phyloP scores from a whole-genome alignment of 2,797 vertebrate genomes.

The Etheostoma perlongum region DNA sequence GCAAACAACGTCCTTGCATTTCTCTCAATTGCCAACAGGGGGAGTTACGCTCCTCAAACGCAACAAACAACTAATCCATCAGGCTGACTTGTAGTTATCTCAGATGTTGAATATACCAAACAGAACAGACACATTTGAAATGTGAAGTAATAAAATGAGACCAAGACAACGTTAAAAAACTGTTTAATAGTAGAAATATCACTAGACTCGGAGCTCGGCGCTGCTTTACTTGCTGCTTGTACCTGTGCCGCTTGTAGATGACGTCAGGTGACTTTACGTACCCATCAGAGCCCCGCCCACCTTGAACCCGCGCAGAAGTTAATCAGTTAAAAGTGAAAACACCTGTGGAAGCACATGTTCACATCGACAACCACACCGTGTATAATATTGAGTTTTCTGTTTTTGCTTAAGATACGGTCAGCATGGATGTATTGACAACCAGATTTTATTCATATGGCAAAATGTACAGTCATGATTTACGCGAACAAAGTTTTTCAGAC shows the following conservation, averaged over 20 bases:
- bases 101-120: too few relatives aligned
- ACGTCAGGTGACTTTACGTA: fast-evolving
- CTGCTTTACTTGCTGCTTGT: too few relatives aligned
- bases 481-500: constrained; percentile 83
- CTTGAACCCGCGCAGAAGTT: not conserved
- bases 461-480: constrained; percentile 85
- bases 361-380: not conserved
- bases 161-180: too few relatives aligned
- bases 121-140: too few relatives aligned
- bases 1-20: not conserved
- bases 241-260: not conserved
- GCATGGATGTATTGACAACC: constrained; percentile 36
- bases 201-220: too few relatives aligned
- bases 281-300: not conserved
- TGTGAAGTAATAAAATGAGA: too few relatives aligned
- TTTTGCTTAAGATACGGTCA: constrained; percentile 60
- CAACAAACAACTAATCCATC: too few relatives aligned
- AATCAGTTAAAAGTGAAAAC: constrained; percentile 53
- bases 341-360: constrained; percentile 30
- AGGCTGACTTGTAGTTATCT: too few relatives aligned
- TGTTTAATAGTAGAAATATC: too few relatives aligned
- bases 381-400: not conserved
- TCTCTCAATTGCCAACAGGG: not conserved
- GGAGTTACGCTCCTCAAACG: not conserved
- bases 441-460: constrained; percentile 75